These are phyloP conservation scores for Chaetodon auriga DNA, from an alignment of 2,113 vertebrate species.

Conservation along the genomic window DNA sequence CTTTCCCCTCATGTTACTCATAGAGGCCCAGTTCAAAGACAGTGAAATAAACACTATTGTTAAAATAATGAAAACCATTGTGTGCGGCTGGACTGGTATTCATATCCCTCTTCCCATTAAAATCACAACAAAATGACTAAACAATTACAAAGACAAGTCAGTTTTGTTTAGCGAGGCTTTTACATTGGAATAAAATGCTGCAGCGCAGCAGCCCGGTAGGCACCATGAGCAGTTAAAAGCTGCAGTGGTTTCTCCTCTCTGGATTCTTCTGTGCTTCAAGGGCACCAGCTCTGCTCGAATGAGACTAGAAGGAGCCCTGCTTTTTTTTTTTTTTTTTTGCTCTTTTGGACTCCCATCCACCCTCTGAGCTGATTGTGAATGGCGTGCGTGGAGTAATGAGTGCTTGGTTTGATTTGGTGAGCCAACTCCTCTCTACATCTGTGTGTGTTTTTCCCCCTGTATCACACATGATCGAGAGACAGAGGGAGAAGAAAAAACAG, in stretches of 20 bases:
- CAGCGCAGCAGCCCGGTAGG: slow-evolving; percentile 66
- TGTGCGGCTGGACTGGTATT: slow-evolving; percentile 57
- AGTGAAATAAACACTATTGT: slow-evolving; percentile 79
- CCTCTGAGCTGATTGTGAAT: slow-evolving; percentile 58
- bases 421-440: slow-evolving; percentile 49
- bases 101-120: slow-evolving; percentile 50
- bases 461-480: slow-evolving; percentile 14
- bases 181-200: slow-evolving; percentile 64
- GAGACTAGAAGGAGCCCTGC: slow-evolving; percentile 51
- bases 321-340: background rate
- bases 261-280: slow-evolving; percentile 70
- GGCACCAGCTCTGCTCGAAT: slow-evolving; percentile 53
- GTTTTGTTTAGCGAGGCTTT: slow-evolving; percentile 64
- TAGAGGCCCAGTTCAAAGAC: slow-evolving; percentile 59
- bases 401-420: slow-evolving; percentile 52
- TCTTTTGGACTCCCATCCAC: slow-evolving; percentile 44
- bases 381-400: slow-evolving; percentile 43
- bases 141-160: slow-evolving; percentile 63
- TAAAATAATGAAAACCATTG: slow-evolving; percentile 80
- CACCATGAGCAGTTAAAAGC: slow-evolving; percentile 66
- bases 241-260: slow-evolving; percentile 63
- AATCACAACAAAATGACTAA: slow-evolving; percentile 71
- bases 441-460: slow-evolving; percentile 34
- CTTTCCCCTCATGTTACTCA: slow-evolving; percentile 55
- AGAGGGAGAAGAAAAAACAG: background rate